phyloP scores from a whole-genome alignment of 2,888 invertebrate species.

The Dermolepida albohirtum region DNA sequence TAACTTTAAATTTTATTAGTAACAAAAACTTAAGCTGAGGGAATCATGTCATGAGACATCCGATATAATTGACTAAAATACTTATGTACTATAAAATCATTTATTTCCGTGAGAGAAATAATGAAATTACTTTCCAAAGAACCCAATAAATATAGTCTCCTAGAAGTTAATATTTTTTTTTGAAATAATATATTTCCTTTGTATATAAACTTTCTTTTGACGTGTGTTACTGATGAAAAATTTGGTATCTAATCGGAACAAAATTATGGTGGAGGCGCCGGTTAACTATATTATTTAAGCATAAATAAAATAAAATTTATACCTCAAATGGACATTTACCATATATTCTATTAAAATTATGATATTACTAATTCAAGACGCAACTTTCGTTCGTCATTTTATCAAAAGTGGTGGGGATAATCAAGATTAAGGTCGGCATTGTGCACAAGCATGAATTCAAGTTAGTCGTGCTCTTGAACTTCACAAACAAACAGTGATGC shows the following conservation, averaged over 20 bases:
- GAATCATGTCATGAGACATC: too few species aligned
- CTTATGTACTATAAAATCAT: too few species aligned
- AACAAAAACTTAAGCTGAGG: too few species aligned
- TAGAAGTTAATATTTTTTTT: too few species aligned
- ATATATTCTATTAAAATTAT: background rate
- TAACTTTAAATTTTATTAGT: too few species aligned
- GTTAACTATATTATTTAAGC: background rate
- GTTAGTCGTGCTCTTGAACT: conserved; percentile 19
- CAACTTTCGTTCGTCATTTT: background rate
- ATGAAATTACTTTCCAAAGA: too few species aligned
- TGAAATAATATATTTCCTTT: too few species aligned
- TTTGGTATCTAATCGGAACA: background rate
- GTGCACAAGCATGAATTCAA: conserved; percentile 1
- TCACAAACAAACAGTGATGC: conserved; percentile 3
- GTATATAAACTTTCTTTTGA: too few species aligned
- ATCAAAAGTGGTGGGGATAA: conserved; percentile 11
- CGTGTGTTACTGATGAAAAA: too few species aligned
- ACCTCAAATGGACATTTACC: background rate
- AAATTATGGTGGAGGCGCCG: conserved; percentile 15
- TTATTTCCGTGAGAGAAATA: too few species aligned
- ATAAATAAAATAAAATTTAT: background rate
- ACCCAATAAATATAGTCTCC: too few species aligned
- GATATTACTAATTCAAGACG: background rate
- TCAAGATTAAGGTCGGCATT: conserved; percentile 22
- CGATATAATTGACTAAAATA: too few species aligned